Evolutionary conservation across 2,113 vertebrate genomes (phyloP).

Genomic region (Myanophis thanlyinensis): DNA sequence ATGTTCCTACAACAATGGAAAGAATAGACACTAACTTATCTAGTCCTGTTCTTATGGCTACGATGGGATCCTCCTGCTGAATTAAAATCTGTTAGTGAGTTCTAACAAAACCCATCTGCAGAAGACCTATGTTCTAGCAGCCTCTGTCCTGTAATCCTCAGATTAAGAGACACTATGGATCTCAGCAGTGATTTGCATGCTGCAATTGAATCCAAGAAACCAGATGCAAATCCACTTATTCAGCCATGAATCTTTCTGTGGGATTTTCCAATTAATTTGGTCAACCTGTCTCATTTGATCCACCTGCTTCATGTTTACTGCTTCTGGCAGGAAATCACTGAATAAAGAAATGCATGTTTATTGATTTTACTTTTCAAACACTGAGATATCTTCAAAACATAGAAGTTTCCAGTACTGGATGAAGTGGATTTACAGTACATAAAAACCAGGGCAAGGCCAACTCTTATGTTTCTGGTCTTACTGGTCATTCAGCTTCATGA

Average conservation of each 20-base stretch:
- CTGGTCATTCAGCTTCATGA: background rate
- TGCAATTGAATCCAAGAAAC: background rate
- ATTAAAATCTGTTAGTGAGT: background rate
- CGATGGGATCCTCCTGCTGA: background rate
- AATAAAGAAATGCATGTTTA: background rate
- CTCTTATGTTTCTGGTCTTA: background rate
- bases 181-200: background rate
- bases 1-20: background rate
- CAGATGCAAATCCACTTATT: background rate
- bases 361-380: background rate
- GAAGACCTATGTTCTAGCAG: background rate
- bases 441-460: background rate
- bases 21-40: background rate
- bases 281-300: background rate
- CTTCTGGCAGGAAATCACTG: background rate
- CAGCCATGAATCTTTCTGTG: background rate
- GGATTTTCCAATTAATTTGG: background rate
- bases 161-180: background rate
- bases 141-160: background rate
- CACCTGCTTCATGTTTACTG: background rate
- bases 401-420: background rate
- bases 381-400: background rate
- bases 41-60: background rate
- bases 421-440: background rate
- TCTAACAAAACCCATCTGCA: background rate